Evolutionary conservation across 2,113 vertebrate species (phyloP).

Genomic region (Potamarius usumacintae): DNA sequence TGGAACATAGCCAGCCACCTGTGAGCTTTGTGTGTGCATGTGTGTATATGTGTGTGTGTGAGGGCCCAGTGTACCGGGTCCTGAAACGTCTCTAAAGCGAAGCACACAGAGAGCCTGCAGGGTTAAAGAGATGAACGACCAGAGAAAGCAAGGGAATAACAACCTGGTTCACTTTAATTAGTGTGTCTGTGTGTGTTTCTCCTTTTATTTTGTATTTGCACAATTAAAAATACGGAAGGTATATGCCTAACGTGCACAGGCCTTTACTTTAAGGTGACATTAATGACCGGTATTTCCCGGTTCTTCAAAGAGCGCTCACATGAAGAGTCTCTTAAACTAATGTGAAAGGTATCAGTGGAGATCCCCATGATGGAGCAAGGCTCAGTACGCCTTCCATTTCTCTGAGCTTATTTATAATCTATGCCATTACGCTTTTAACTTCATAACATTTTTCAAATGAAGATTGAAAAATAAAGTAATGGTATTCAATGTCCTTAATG

Average conservation of each 20-base stretch:
- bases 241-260: conserved; percentile 61
- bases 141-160: conserved; percentile 57
- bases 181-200: conserved; percentile 33
- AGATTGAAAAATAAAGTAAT: not conserved
- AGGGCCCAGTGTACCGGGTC: conserved; percentile 48
- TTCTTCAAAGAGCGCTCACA: conserved; percentile 67
- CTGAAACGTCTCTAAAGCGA: conserved; percentile 34
- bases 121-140: conserved; percentile 60
- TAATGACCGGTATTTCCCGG: conserved; percentile 73
- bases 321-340: conserved; percentile 66
- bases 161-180: conserved; percentile 66
- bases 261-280: conserved; percentile 68
- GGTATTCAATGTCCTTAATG: not conserved
- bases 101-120: conserved; percentile 59
- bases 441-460: not conserved
- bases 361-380: conserved; percentile 64
- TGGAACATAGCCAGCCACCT: conserved; percentile 68
- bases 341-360: conserved; percentile 66
- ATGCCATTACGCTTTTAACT: not conserved
- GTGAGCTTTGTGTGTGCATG: conserved; percentile 55
- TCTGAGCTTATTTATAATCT: not conserved
- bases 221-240: conserved; percentile 68
- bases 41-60: conserved; percentile 39
- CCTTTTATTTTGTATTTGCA: conserved; percentile 72
- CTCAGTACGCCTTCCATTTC: conserved; percentile 61